Conservation (phyloP, 2,113 vertebrate species). For the Notothenia rossii region DNA sequence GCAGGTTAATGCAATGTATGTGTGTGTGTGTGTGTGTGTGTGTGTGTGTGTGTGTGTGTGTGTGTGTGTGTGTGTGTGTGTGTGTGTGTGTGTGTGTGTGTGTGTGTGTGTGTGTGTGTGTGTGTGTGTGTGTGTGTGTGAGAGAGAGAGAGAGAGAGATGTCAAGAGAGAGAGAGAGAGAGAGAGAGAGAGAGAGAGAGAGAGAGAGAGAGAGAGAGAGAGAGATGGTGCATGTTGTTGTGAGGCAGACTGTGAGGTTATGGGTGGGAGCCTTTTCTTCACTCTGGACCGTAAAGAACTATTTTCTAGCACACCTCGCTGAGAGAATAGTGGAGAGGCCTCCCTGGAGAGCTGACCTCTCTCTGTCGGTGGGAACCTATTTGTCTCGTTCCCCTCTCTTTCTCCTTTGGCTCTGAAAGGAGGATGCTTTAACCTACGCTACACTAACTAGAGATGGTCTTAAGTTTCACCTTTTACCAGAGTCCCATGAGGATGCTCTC, state of each 20-base stretch:
- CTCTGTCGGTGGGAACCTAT: slow-evolving; percentile 75
- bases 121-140: slow-evolving; percentile 28
- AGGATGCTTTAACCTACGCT: slow-evolving; percentile 73
- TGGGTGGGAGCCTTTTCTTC: slow-evolving; percentile 72
- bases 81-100: slow-evolving; percentile 19
- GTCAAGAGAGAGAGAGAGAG: neutral
- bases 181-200: slow-evolving; percentile 3
- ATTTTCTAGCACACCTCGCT: slow-evolving; percentile 63
- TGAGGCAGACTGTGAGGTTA: slow-evolving; percentile 55
- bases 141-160: too few relatives aligned
- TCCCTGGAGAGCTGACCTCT: slow-evolving; percentile 79
- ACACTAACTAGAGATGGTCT: slow-evolving; percentile 65
- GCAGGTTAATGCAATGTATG: slow-evolving; percentile 67
- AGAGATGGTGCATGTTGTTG: slow-evolving; percentile 53
- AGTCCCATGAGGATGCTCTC: slow-evolving; percentile 60
- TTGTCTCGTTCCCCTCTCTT: slow-evolving; percentile 65
- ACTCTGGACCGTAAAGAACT: slow-evolving; percentile 48
- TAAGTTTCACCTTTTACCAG: slow-evolving; percentile 76
- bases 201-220: slow-evolving; percentile 9
- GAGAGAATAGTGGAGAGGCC: slow-evolving; percentile 49
- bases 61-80: slow-evolving; percentile 19
- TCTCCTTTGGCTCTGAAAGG: slow-evolving; percentile 63
- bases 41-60: neutral
- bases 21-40: slow-evolving; percentile 30
- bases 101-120: neutral